phyloP scores from a whole-genome alignment of 1,140 invertebrate species.

The Hermetia illucens region DNA sequence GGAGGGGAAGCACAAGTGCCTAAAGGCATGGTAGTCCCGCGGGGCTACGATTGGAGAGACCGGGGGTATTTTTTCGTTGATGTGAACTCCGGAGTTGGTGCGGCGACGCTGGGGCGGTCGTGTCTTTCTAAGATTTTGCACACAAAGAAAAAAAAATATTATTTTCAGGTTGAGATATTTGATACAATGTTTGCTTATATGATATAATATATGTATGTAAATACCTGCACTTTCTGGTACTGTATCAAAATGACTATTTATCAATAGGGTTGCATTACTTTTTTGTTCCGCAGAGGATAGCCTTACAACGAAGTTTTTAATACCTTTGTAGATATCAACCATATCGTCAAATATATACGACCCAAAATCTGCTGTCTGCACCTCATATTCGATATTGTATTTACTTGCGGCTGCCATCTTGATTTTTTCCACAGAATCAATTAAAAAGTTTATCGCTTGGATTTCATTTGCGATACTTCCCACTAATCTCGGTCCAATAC shows the following conservation, averaged over 20 bases:
- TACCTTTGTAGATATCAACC: conserved; percentile 54
- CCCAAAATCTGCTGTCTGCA: conserved; percentile 35
- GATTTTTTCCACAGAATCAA: conserved; percentile 33
- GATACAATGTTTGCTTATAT: too few species aligned
- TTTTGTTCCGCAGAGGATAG: conserved; percentile 43
- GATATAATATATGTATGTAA: too few species aligned
- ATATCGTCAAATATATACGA: too few species aligned
- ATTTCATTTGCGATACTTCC: conserved; percentile 47
- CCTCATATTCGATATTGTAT: conserved; percentile 35
- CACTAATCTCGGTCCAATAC: conserved; percentile 44
- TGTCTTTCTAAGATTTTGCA: too few species aligned
- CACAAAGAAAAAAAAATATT: too few species aligned
- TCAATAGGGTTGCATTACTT: conserved; percentile 49
- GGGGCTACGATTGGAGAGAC: too few species aligned
- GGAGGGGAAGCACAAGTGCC: too few species aligned
- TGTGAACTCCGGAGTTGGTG: too few species aligned
- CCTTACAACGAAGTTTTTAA: conserved; percentile 68
- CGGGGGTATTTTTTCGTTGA: too few species aligned
- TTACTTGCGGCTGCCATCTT: conserved; percentile 30
- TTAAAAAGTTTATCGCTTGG: conserved; percentile 35
- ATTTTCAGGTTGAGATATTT: too few species aligned
- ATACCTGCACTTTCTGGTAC: conserved; percentile 63
- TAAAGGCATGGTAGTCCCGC: too few species aligned
- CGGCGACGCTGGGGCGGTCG: too few species aligned
- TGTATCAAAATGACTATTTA: conserved; percentile 87